Evolutionary conservation across 2,797 vertebrate species (phyloP).

Genomic region (Chiloscyllium punctatum): DNA sequence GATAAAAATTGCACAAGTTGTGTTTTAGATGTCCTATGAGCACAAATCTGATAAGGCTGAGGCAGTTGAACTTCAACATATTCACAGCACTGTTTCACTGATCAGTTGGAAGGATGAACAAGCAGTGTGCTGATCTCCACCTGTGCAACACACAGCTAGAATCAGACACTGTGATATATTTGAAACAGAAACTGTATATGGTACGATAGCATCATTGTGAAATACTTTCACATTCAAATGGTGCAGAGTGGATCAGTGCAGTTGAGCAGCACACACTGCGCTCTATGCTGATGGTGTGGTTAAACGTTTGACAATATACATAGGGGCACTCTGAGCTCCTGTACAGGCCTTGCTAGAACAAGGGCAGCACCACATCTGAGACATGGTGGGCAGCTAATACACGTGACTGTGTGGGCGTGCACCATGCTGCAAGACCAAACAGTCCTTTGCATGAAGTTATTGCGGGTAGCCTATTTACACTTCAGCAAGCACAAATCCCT

Average conservation of each 20-base stretch:
- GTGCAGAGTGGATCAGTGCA: background rate
- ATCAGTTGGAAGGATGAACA: too few relatives aligned
- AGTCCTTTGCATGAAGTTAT: background rate
- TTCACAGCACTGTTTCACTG: background rate
- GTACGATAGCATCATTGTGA: background rate
- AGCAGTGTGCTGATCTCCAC: background rate
- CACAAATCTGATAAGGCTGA: background rate
- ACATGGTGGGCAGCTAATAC: background rate
- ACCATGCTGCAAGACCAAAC: background rate
- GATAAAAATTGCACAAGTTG: too few relatives aligned
- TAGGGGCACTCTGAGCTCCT: too few relatives aligned
- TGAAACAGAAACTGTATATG: background rate
- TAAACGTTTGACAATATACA: background rate
- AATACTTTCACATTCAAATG: background rate
- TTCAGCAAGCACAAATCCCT: background rate
- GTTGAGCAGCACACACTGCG: background rate
- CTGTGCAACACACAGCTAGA: background rate
- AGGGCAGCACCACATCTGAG: slow-evolving; percentile 28
- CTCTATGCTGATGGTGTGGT: background rate
- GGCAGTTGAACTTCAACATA: background rate
- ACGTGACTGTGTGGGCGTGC: background rate
- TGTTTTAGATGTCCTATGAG: too few relatives aligned
- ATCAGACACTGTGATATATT: background rate
- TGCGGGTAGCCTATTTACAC: slow-evolving; percentile 14
- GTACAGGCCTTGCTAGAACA: background rate